Evolutionary conservation across 92 coral and sea anemone species (phyloP).

Genomic region (Heteractis magnifica): DNA sequence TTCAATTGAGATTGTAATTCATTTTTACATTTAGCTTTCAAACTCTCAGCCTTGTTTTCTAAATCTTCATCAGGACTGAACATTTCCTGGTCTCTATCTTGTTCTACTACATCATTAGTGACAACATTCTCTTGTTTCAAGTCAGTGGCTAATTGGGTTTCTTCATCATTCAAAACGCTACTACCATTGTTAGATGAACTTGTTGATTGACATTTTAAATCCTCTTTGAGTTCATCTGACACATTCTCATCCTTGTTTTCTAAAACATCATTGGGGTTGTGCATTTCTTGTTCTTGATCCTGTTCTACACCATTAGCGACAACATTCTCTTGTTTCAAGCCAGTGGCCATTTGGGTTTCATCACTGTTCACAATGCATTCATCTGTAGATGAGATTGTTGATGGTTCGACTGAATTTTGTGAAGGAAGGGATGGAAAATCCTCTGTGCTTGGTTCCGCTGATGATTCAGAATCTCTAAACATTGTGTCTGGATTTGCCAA

Average conservation of each 20-base stretch:
- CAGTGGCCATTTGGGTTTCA: neutral
- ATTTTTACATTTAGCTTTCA: neutral
- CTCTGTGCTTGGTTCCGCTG: conserved; percentile 1
- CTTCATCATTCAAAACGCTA: neutral
- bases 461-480: conserved; percentile 7
- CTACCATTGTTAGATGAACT: neutral
- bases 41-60: neutral
- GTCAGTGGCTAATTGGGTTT: neutral
- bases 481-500: conserved; percentile 7
- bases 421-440: conserved; percentile 34
- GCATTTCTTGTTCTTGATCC: neutral
- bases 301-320: neutral
- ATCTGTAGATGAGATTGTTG: neutral
- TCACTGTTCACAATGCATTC: neutral
- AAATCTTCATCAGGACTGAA: neutral
- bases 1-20: neutral
- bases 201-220: neutral
- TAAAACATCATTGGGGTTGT: neutral
- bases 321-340: neutral
- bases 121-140: neutral
- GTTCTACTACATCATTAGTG: neutral
- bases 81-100: neutral
- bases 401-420: neutral
- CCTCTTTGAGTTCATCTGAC: neutral
- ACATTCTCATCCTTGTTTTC: conserved; percentile 1